These are phyloP conservation scores for Aurelia aurita complex sp. Pacific DNA, from an alignment of 30 jellyfish, hydroid and myxozoan genomes.

Conservation along the genomic window DNA sequence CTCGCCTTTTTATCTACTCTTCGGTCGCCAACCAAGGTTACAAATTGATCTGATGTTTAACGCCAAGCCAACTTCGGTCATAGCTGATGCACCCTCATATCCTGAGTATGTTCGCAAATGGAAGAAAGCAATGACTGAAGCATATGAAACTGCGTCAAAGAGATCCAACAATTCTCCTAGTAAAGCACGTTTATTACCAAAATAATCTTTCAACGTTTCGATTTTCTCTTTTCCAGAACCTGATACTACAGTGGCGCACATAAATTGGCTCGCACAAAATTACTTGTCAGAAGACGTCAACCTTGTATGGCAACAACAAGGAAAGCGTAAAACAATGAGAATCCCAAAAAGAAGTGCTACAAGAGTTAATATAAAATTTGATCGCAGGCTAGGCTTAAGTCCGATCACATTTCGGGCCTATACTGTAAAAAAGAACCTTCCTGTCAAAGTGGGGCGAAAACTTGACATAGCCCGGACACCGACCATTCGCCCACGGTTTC, in stretches of 20 bases:
- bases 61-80: too few species aligned
- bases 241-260: conserved; percentile 11
- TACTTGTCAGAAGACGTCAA: conserved; percentile 8
- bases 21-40: too few species aligned
- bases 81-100: too few species aligned
- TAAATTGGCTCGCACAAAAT: conserved; percentile 18
- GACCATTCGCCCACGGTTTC: not conserved
- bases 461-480: conserved; percentile 11
- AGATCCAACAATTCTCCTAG: too few species aligned
- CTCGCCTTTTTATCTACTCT: too few species aligned
- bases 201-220: too few species aligned
- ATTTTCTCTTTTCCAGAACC: conserved; percentile 37
- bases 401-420: conserved; percentile 46
- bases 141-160: too few species aligned
- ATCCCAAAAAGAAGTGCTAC: not conserved
- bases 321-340: conserved; percentile 22
- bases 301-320: conserved; percentile 57
- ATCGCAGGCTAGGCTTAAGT: conserved; percentile 41
- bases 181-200: too few species aligned
- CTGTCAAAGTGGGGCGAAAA: conserved; percentile 52
- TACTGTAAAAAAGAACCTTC: conserved; percentile 26
- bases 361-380: conserved; percentile 24
- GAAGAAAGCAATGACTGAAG: too few species aligned
- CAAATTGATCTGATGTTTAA: too few species aligned
- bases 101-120: too few species aligned